Evolutionary conservation across 2,797 vertebrate species (phyloP), one percentile per base, ranked within the genome.

Genomic region (Tolypeutes matacus): DNA sequence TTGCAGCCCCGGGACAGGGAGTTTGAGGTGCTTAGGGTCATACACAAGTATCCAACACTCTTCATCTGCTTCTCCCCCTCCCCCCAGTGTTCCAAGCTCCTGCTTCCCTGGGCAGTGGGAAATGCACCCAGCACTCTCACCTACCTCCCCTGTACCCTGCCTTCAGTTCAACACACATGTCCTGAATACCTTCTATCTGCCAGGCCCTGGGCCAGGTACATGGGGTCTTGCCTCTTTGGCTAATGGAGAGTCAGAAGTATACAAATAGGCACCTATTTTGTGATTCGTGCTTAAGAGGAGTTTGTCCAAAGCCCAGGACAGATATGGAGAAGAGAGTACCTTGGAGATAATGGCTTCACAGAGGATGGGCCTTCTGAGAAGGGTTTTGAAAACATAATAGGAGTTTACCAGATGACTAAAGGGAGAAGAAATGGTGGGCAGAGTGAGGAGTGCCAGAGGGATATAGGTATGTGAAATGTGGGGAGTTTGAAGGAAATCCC

Each of bases 301-400:
- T 58, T 80, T 89, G 46, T 56, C n/a, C 23, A 75, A 88, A 51
- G n/a, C n/a, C 25, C 23, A 60, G 72, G 23, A 4, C 4, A 29
- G 18, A 23, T 70, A 1, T 23, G 34, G 51, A 58, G 77, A 93
- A 81, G 65, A 90, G 39, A 83, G 42, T 51, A 34, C 12, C 84
- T 92, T 46, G 42, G 60, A 81, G 34, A 77, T 92, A 65, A 49
- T 39, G 76, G 53, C 77, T 92, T 91, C 39, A 18, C 36, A 49
- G 70, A 39, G 34, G 20, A 49, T 31, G n/a, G 29, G 64, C 9
- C 65, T 91, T 70, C 46, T 86, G 18, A 69, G 25, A 15, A 60
- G 17, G 36, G 88, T 70, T 95, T 93, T 95, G 77, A 96, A 83
- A 72, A n/a, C 39, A 17, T 58, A 42, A 4, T 42, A 90, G 67